Percentiles rank a stretch among this genome's conserved stretches.
Evolutionary conservation across 2,113 vertebrate genomes (phyloP).

Genomic region (Callipepla californica): DNA sequence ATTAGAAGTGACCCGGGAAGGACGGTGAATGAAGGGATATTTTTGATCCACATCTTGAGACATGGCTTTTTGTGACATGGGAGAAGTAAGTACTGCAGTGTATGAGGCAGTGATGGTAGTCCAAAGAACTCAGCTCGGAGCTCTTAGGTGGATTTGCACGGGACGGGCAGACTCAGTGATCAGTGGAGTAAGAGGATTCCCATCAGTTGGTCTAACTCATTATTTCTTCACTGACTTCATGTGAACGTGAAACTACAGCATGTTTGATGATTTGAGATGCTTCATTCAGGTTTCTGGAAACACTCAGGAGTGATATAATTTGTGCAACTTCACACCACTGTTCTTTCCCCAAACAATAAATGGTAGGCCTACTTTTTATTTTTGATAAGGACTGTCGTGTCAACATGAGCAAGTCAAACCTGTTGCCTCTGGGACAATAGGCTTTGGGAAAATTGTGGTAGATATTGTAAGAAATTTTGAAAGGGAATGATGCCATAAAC

Average conservation of each 20-base stretch:
- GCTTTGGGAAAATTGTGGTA: neutral
- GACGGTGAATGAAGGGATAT: neutral
- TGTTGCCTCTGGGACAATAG: neutral
- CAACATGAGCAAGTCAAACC: neutral
- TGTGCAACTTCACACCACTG: neutral
- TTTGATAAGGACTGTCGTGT: neutral
- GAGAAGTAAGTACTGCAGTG: neutral
- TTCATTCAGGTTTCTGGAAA: neutral
- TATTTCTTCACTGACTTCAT: fast-evolving
- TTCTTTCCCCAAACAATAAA: neutral
- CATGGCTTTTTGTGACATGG: neutral
- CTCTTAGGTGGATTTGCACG: neutral
- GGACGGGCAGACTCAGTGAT: neutral
- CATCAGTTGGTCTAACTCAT: neutral
- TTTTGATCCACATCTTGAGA: neutral
- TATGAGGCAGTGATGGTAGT: neutral
- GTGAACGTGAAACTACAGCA: neutral
- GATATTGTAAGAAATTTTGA: neutral
- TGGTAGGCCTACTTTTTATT: neutral
- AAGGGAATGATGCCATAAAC: neutral
- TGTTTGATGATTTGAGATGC: neutral
- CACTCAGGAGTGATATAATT: neutral
- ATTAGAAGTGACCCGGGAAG: neutral
- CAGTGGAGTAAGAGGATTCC: neutral
- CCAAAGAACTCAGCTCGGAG: neutral